These are phyloP conservation scores for Empidonax alnorum DNA, from an alignment of 2,113 vertebrate genomes.

Conservation along the genomic window DNA sequence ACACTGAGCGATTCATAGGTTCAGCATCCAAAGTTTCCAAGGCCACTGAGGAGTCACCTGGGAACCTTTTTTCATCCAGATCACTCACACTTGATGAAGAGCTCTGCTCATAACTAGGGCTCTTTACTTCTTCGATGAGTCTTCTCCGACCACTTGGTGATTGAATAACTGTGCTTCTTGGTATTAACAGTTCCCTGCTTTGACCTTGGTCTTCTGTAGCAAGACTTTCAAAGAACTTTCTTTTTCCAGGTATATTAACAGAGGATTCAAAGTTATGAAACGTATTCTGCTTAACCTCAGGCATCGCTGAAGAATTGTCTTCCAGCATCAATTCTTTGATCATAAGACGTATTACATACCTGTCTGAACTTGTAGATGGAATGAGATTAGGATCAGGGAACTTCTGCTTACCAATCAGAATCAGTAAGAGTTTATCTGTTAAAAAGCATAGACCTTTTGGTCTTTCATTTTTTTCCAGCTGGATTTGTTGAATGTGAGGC, in stretches of 20 bases:
- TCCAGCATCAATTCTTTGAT: constrained; percentile 82
- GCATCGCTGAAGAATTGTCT: constrained; percentile 62
- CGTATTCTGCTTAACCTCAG: constrained; percentile 27
- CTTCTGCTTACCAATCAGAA: constrained; percentile 89
- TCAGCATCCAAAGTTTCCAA: constrained; percentile 82
- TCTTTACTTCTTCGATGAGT: constrained; percentile 84
- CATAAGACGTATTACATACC: constrained; percentile 81
- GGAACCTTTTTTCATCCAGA: constrained; percentile 74
- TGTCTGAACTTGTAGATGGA: constrained; percentile 87
- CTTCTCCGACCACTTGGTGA: constrained; percentile 78
- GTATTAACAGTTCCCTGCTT: constrained; percentile 80
- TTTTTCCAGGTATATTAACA: constrained; percentile 76
- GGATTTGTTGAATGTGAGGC: constrained; percentile 90
- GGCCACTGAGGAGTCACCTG: constrained; percentile 69
- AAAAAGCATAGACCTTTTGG: constrained; percentile 90
- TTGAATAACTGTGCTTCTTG: constrained; percentile 73
- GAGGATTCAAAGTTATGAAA: constrained; percentile 64
- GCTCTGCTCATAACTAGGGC: constrained; percentile 75
- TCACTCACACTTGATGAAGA: constrained; percentile 78
- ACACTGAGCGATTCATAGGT: constrained; percentile 75
- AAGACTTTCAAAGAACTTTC: constrained; percentile 82
- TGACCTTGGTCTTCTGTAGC: constrained; percentile 74
- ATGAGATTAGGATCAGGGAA: constrained; percentile 80
- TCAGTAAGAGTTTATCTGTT: constrained; percentile 82
- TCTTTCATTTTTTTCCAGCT: constrained; percentile 84